Evolutionary conservation across 2,113 vertebrate genomes (phyloP), one percentile per base, ranked within the genome.

Genomic region (Chitala chitala): DNA sequence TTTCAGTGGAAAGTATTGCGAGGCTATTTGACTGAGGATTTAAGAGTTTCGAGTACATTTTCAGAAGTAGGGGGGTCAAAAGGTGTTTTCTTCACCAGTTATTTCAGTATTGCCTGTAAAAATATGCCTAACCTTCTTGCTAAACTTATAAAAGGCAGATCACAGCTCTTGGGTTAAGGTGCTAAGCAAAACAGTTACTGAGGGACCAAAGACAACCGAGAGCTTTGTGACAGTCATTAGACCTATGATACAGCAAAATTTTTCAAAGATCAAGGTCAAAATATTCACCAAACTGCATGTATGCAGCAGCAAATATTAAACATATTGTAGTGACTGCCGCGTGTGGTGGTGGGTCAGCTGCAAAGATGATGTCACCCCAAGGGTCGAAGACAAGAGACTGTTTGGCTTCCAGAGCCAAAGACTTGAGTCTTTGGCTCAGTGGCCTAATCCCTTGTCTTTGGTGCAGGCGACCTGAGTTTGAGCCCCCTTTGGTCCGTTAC

Each of bases 1-100:
- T 73, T 46, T 36, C n/a, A 56, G 40, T 66, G 38, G 17, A 22
- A 74, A 61, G 70, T 42, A 36, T 48, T 20, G 22, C 48, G 48
- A 38, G 46, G 17, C 44, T 40, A 15, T 29, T 24, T 42, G 63
- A 40, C 46, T 29, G 31, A 53, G 50, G 56, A n/a, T 74, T 74
- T 74, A 54, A 66, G 33, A 54, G 48, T 48, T 65, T 29, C 58
- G 12, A 31, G 50, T 68, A 74, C 61, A 53, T 69, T 33, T 69
- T 51, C 48, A 65, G 33, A 73, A 61, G 55, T 31, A 24, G 20
- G n/a, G n/a, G n/a, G 24, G 24, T 73, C 17, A 44, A 61, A 48
- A 48, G 24, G 13, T 66, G 38, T 66, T 50, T 69, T 69, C 44
- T 51, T 69, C 22, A 51, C 46, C 15, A 69, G 13, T 69, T 26